Evolutionary conservation across 1,140 invertebrate species (phyloP), one percentile per base, ranked within the genome.

Genomic region (Tyrophagus putrescentiae): DNA sequence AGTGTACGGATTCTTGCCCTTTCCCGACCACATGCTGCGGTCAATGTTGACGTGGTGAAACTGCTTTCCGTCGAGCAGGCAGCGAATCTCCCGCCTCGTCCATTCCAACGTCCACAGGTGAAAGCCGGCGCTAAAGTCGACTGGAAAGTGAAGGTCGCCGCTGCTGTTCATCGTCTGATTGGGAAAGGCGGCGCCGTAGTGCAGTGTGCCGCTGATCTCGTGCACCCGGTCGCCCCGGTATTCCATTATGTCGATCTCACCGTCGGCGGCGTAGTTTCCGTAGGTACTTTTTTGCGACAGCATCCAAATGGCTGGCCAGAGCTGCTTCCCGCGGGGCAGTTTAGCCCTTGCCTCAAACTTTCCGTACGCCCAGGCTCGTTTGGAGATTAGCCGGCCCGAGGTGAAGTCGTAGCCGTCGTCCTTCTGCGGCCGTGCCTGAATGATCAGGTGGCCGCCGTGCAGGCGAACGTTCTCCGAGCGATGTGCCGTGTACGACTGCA

Each of bases 71-170:
- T 64, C 62, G 13, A 63, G n/a, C 5, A 7, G 28, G 60, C 62
- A 72, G 66, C 45, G 65, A 33, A 71, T 69, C 18, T 62, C 57
- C 33, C 65, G 60, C 53, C 66, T 63, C 58, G 66, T 65, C 70
- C 70, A 72, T 44, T 69, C 64, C 1, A 72, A 41, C 7, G 23
- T 63, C 60, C 67, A 72, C 23, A 62, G 67, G 54, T 72, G 70
- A 48, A 70, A 71, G 31, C 56, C 62, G 34, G 68, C 68, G 2
- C 16, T 6, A 42, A 63, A 62, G 28, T 7, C 16, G 23, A 53
- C 25, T n/a, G 11, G 29, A 16, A 41, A 39, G 6, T 45, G 29
- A 4, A 4, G 11, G 44, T 64, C 21, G 3, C 42, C 53, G 28
- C 42, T 28, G 6, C 33, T 23, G 6, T 6, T 6, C 5, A 5